Percentiles rank a stretch among this genome's conserved stretches.
Conservation (phyloP, 1,140 invertebrate genomes). For the Drosophila ambigua region DNA sequence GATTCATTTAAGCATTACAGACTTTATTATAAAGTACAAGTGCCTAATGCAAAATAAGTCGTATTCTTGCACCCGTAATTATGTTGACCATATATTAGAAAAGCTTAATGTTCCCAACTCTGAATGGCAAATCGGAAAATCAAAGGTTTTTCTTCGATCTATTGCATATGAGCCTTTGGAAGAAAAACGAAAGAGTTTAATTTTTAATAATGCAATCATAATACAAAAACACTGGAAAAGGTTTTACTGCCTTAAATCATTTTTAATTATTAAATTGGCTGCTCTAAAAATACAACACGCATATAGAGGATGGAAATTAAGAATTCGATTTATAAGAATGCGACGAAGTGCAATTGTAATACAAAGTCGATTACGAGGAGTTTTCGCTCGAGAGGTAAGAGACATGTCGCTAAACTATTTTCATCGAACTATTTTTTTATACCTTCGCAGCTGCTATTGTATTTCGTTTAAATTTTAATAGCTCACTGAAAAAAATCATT, state of each 20-base stretch:
- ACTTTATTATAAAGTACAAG: slow-evolving; percentile 89
- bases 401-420: not conserved
- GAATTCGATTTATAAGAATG: slow-evolving; percentile 92
- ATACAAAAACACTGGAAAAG: slow-evolving; percentile 92
- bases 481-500: no score
- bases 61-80: slow-evolving; percentile 25
- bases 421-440: not conserved
- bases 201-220: slow-evolving; percentile 89
- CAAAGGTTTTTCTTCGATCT: slow-evolving; percentile 94
- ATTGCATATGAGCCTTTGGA: slow-evolving; percentile 95
- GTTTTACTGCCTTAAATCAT: slow-evolving; percentile 86
- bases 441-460: no score
- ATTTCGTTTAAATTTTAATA: no score
- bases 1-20: slow-evolving; percentile 91
- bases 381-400: slow-evolving; percentile 92
- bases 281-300: slow-evolving; percentile 93
- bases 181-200: slow-evolving; percentile 89
- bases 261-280: slow-evolving; percentile 84
- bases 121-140: slow-evolving; percentile 96
- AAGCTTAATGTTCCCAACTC: slow-evolving; percentile 87
- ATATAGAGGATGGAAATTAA: slow-evolving; percentile 93
- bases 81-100: slow-evolving; percentile 85
- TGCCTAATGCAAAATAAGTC: slow-evolving; percentile 67
- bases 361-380: slow-evolving; percentile 94
- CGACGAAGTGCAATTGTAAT: slow-evolving; percentile 94